Base-by-base conservation (phyloP, 2,113 vertebrate genomes). In the Carettochelys insculpta region DNA sequence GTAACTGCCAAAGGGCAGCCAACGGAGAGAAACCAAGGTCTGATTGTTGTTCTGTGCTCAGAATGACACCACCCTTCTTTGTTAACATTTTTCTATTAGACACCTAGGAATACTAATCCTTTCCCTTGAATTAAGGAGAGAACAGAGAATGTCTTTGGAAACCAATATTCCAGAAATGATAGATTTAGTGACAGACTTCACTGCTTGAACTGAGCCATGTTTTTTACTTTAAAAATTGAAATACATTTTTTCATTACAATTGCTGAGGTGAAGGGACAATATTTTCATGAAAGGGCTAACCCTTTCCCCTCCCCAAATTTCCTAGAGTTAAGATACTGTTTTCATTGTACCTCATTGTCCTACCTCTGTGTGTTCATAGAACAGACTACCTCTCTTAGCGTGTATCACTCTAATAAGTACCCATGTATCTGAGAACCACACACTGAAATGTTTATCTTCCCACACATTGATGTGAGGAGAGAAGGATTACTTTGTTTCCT, bases 121-220 rank as follows among this genome's bases (percentile, higher is more conserved):
- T 7, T 1, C 0, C 13, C 22, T 27, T 14, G 41, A 8, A 80
- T 41, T 11, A 83, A 80, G 3, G 53, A 77, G 43, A 47, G 5
- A 75, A 50, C 16, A 50, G 47, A 61, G n/a, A n/a, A 3, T 65
- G 31, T 61, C 31, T 61, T 31, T 61, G 58, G 34, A 34, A 61
- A 34, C 58, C 81, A 11, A 1, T 38, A 41, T 77, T 77, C 19
- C 10, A 3, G 25, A 77, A 77, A 48, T 47, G 12, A 78, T 53
- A 53, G 12, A n/a, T n/a, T 22, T n/a, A 24, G 12, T 0, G 6
- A 1, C 2, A 14, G 4, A 29, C 16, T 38, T 50, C 43, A 1
- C 9, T 53, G 34, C 7, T 54, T 68, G 11, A 77, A 27, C 0
- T 0, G 19, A 68, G n/a, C 61, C 31, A 38, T n/a, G 22, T 38